A percentile compares a stretch with the other conserved stretches of the same genome.
Evolutionary conservation across 2,797 vertebrate genomes (phyloP).

Genomic region (Macroramphosus scolopax): DNA sequence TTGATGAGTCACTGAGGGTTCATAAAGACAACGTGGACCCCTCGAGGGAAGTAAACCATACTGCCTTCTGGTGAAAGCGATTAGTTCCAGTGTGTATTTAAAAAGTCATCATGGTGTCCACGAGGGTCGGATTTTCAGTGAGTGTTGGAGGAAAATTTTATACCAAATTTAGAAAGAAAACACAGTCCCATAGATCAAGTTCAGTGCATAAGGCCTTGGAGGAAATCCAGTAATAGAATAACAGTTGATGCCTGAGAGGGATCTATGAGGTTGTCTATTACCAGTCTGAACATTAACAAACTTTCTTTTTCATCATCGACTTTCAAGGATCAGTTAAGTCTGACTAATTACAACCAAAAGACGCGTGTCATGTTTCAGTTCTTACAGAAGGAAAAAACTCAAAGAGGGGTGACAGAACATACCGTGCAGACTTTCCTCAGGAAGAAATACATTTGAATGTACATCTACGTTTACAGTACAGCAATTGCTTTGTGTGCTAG

Average conservation of each 20-base stretch:
- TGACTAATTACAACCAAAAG: conserved; percentile 12
- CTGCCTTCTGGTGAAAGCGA: conserved; percentile 40
- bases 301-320: conserved; percentile 5
- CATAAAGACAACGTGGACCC: too few species aligned
- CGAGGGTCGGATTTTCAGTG: conserved; percentile 32
- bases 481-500: too few species aligned
- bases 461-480: too few species aligned
- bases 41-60: conserved; percentile 40
- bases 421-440: too few species aligned
- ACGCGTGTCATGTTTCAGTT: conserved; percentile 3
- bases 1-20: too few species aligned
- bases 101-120: conserved; percentile 56
- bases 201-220: conserved; percentile 57
- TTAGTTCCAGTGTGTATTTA: conserved; percentile 44
- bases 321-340: not conserved
- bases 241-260: conserved; percentile 40
- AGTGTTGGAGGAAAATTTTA: conserved; percentile 36
- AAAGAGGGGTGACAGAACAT: too few species aligned
- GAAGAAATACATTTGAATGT: too few species aligned
- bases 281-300: not conserved
- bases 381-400: too few species aligned
- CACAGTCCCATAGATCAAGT: conserved; percentile 39
- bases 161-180: conserved; percentile 63
- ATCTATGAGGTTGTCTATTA: conserved; percentile 28
- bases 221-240: conserved; percentile 55